A percentile compares a stretch with the other conserved stretches of the same genome.
Evolutionary conservation across 1,140 invertebrate species (phyloP).

Genomic region (Halictus rubicundus): DNA sequence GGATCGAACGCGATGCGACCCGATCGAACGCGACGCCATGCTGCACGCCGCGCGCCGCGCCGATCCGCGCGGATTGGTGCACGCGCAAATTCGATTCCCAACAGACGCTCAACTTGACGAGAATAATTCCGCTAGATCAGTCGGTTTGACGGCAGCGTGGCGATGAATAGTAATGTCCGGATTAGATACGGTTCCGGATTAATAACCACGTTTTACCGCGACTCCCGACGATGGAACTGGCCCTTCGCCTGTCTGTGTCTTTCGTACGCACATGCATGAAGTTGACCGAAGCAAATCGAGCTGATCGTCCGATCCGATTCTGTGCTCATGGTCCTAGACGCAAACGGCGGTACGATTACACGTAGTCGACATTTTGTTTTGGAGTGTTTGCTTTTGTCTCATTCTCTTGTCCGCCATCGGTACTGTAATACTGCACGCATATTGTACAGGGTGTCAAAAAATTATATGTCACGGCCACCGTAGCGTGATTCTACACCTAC

Average conservation of each 20-base stretch:
- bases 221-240: background rate
- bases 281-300: background rate
- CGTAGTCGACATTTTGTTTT: background rate
- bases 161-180: conserved; percentile 40
- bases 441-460: too few relatives aligned
- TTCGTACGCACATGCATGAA: background rate
- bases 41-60: background rate
- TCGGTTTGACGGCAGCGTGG: conserved; percentile 27
- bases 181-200: conserved; percentile 37
- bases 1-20: background rate
- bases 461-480: too few relatives aligned
- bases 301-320: too few relatives aligned
- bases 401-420: too few relatives aligned
- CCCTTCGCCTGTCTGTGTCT: background rate
- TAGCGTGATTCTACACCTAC: too few relatives aligned
- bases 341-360: background rate
- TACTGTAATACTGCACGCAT: too few relatives aligned
- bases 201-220: conserved; percentile 31
- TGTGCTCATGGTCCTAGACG: background rate
- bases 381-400: too few relatives aligned
- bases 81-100: conserved; percentile 29
- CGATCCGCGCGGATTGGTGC: conserved; percentile 8
- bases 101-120: conserved; percentile 28
- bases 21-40: conserved; percentile 8
- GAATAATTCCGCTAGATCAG: conserved; percentile 37